Base-by-base conservation (phyloP, 1,140 invertebrate species). In the Anastatus disparis region DNA sequence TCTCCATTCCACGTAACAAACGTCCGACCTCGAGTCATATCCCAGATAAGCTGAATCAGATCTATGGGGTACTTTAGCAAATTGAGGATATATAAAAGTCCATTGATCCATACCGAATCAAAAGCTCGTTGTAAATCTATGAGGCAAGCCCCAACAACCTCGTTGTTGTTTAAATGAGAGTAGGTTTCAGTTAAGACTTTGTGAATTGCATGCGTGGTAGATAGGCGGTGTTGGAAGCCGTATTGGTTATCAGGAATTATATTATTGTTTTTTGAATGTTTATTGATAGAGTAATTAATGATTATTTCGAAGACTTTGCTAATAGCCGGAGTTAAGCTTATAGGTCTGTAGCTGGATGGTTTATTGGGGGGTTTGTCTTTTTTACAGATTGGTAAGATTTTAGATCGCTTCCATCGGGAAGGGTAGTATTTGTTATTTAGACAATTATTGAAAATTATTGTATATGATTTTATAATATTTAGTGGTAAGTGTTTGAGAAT, bases 251-350 rank as follows among this genome's bases (percentile, higher is more conserved):
- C 31, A 10, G 31, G 31, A 35, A 44, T 44, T 44, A 44, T 44
- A 10, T 50, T 50, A 50, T 50, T 50, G 7, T 24, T 50, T 3
- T 22, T 22, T 4, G 20, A 22, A 24, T 50, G 22, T 20, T 22
- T 24, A 3, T 8, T 6, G 2, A 50, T 20, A 10, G 22, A 20
- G n/a, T 4, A 22, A 7, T 58, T 48, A 20, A 72, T 27, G 13
- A 67, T 46, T 35, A 29, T 35, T 63, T 74, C 73, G 46, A 68
- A 68, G 4, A 69, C 44, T 53, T 72, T 72, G 12, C 58, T 72
- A 20, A 74, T 26, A 22, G 56, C 31, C 6, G 78, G 77, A 12
- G 81, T 64, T 38, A 81, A 52, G 27, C 77, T 64, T 42, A 81
- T 80, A 10, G 80, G 79, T 29, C 80, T 15, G 22, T 72, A 70